Percentiles rank a stretch among this genome's conserved stretches.
Conservation (phyloP, 2,113 vertebrate genomes). For the Heliornis fulica region DNA sequence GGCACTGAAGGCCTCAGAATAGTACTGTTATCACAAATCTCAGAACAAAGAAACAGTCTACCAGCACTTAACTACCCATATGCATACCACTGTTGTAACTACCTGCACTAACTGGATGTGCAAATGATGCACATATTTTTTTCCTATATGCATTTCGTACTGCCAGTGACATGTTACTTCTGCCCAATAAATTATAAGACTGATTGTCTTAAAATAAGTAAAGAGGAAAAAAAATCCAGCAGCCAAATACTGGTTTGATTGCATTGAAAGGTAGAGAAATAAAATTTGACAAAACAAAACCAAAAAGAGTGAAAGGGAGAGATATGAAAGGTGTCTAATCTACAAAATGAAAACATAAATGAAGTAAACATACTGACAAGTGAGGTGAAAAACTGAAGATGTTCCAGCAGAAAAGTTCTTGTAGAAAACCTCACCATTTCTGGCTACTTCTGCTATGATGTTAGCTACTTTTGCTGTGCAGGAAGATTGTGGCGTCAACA, state of each 20-base stretch:
- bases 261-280: neutral
- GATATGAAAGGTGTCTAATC: conserved; percentile 57
- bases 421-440: conserved; percentile 92
- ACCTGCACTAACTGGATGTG: neutral
- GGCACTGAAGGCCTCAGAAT: neutral
- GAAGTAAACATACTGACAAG: conserved; percentile 80
- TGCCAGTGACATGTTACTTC: neutral
- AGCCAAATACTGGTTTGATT: neutral
- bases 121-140: neutral
- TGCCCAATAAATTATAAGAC: neutral
- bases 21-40: neutral
- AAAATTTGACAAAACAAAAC: conserved; percentile 31
- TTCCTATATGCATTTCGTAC: neutral
- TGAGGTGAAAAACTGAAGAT: conserved; percentile 81
- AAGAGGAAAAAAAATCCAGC: neutral
- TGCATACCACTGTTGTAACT: neutral
- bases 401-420: conserved; percentile 79
- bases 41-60: neutral
- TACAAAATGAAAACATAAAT: conserved; percentile 80
- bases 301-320: conserved; percentile 32
- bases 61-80: neutral
- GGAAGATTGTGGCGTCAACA: conserved; percentile 86
- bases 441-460: conserved; percentile 97
- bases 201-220: neutral
- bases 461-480: conserved; percentile 95